Percentiles rank a stretch among this genome's conserved stretches.
phyloP scores from a whole-genome alignment of 2,797 vertebrate species.

The Oreochromis grahami region DNA sequence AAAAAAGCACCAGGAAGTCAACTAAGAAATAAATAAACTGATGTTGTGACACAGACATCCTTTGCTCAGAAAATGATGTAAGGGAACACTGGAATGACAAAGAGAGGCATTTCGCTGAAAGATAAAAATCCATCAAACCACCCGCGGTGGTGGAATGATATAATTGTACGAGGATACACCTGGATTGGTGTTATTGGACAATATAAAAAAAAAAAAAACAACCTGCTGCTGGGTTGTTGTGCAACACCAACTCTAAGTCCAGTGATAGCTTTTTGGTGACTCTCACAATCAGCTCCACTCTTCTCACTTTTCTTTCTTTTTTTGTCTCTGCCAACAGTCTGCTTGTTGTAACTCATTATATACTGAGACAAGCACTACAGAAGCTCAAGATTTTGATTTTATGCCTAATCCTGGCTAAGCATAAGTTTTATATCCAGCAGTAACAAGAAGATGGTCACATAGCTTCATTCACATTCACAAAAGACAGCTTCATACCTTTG shows the following conservation, averaged over 20 bases:
- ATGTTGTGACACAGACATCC: neutral
- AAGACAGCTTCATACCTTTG: neutral
- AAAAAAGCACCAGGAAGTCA: neutral
- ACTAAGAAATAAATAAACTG: neutral
- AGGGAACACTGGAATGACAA: neutral
- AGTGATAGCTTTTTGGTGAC: neutral
- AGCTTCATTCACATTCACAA: neutral
- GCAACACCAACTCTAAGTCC: neutral
- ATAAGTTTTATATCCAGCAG: neutral
- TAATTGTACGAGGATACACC: neutral
- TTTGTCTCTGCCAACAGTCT: neutral
- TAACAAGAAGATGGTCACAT: neutral
- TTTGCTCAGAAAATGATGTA: neutral
- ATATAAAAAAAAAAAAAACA: neutral
- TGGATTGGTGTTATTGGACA: neutral
- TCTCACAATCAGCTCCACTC: neutral
- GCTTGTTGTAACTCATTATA: neutral
- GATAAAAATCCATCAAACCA: neutral
- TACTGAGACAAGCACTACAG: neutral
- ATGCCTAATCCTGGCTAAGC: neutral
- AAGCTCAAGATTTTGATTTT: neutral
- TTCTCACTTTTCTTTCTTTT: neutral
- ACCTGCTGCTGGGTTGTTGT: neutral
- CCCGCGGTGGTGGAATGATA: neutral
- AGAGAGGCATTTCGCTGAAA: neutral